Conservation (phyloP, 2,113 vertebrate species). For the Lycocorax pyrrhopterus region DNA sequence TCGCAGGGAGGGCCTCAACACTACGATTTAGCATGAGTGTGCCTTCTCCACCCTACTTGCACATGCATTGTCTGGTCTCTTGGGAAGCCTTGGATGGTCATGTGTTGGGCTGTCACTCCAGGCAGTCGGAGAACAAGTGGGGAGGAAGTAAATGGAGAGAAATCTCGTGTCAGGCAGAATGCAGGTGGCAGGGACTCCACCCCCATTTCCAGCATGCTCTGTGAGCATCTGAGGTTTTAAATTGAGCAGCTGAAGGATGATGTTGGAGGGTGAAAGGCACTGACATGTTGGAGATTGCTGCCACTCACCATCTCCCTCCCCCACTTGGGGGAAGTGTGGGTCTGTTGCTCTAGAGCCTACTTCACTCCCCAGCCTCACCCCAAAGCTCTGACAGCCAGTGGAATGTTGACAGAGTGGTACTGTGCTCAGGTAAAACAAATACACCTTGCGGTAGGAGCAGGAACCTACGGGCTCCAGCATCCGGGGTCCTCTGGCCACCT, state of each 20-base stretch:
- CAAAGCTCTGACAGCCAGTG: neutral
- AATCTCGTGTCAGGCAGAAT: neutral
- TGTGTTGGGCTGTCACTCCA: neutral
- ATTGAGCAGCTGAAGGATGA: neutral
- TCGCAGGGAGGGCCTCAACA: neutral
- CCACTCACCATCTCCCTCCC: neutral
- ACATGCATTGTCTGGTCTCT: neutral
- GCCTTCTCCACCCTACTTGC: neutral
- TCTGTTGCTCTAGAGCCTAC: neutral
- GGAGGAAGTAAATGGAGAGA: neutral
- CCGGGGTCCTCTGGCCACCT: conserved; percentile 44
- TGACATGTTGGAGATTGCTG: neutral
- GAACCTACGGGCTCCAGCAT: conserved; percentile 40
- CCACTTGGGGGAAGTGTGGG: neutral
- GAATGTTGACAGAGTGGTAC: conserved; percentile 53
- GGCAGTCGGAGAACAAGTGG: neutral
- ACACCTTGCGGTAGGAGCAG: conserved; percentile 36
- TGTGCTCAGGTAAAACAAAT: conserved; percentile 47
- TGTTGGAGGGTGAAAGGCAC: neutral
- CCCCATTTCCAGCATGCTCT: neutral
- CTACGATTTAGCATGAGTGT: neutral
- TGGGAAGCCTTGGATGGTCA: neutral
- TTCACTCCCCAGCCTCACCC: neutral
- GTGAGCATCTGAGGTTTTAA: neutral
- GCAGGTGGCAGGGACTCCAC: neutral